Base-by-base conservation (phyloP, 2,797 vertebrate species). In the Intellagama lesueurii region DNA sequence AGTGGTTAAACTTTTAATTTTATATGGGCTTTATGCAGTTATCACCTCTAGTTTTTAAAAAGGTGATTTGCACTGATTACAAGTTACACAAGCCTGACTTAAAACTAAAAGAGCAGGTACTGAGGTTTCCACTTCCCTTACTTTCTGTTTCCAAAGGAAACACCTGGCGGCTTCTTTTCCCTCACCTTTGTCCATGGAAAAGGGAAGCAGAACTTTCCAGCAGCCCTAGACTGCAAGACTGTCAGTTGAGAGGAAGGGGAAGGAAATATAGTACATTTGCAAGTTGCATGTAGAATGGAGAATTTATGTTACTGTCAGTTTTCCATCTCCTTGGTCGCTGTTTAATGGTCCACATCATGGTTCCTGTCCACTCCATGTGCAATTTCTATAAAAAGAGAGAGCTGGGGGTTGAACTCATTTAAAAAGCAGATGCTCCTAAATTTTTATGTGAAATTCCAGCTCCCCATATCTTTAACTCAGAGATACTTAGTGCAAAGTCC, bases 81-180 rank as follows among this genome's bases (percentile, higher is more conserved):
- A 79, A 30, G 28, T 30, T 79, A 32, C 56, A 64, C 14, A 24
- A 52, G 49, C 60, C 60, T 40, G 80, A 56, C 26, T 44, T 69
- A 68, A 69, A 83, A 7, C 35, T 40, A 47, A 81, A 73, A 81
- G 35, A 17, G 14, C 69, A 89, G 66, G 89, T 64, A 44, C 12
- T 0, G 85, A 32, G 35, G 35, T 22, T 81, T 35, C 24, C 32
- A 24, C 32, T 66, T 40, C 24, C 49, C 28, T 40, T 35, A 1
- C 7, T 19, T 83, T 76, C 17, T 9, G 47, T 77, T 92, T 84
- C 79, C 5, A 72, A 83, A 90, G 22, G n/a, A 85, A 88, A 12
- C 30, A 24, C 19, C n/a, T 19, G 49, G 19, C 68, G 28, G 44
- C 17, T 81, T 60, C 30, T 70, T 35, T 26, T n/a, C 52, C 11